These are phyloP conservation scores for Cathartes aura DNA, from an alignment of 2,113 vertebrate species.

Conservation along the genomic window DNA sequence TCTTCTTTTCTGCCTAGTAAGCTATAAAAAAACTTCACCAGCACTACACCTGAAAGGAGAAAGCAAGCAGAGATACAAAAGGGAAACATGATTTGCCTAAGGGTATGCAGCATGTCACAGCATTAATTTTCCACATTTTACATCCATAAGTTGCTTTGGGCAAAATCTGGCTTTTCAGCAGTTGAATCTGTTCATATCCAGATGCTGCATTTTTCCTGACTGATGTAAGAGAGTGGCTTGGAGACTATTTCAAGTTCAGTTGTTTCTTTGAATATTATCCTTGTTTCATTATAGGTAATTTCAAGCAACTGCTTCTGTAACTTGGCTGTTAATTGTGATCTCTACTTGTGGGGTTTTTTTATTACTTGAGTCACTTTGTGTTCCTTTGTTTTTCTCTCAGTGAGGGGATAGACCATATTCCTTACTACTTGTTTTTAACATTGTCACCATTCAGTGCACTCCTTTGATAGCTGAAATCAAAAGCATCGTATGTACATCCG, in stretches of 20 bases:
- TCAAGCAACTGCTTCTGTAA: background rate
- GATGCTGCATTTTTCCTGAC: background rate
- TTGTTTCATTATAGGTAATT: background rate
- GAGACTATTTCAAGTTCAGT: background rate
- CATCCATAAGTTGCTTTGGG: background rate
- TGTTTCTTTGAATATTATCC: background rate
- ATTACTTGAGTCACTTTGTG: background rate
- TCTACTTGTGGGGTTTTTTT: background rate
- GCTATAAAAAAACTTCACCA: background rate
- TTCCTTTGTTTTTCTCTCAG: background rate
- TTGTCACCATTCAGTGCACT: background rate
- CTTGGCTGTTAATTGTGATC: background rate
- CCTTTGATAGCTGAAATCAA: background rate
- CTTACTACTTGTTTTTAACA: background rate
- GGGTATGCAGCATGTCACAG: background rate
- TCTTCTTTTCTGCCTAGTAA: background rate
- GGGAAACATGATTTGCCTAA: background rate
- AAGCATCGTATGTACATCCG: accelerated
- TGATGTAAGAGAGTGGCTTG: background rate
- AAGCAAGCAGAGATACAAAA: background rate
- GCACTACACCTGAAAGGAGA: background rate
- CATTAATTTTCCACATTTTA: background rate
- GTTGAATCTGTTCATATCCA: background rate
- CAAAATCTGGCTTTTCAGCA: background rate
- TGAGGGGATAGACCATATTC: background rate